These are phyloP conservation scores for Mus spretus DNA, from an alignment of 2,797 vertebrate genomes.

Conservation along the genomic window DNA sequence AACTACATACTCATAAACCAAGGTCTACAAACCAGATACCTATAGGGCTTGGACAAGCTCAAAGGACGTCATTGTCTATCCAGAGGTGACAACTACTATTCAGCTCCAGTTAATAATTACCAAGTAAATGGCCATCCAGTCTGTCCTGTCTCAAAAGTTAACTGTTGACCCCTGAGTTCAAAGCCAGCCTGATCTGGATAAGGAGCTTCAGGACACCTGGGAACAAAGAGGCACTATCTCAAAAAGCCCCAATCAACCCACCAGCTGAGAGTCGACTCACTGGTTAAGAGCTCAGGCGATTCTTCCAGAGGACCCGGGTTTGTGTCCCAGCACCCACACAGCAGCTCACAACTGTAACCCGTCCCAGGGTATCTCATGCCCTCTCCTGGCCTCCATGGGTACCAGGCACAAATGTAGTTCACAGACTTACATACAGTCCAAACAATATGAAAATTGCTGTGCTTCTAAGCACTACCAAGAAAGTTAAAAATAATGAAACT, in stretches of 20 bases:
- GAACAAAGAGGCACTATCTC: not conserved
- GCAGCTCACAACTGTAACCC: not conserved
- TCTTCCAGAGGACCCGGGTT: not conserved
- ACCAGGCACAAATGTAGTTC: not conserved
- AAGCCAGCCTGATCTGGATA: not conserved
- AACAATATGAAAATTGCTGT: conserved; percentile 33
- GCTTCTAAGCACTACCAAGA: conserved; percentile 57
- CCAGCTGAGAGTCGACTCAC: not conserved
- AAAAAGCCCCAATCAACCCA: not conserved
- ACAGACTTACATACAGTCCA: not conserved
- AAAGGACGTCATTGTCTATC: not conserved
- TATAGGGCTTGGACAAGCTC: not conserved
- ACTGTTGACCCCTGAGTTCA: conserved; percentile 31
- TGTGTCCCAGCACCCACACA: not conserved
- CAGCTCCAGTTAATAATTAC: not conserved
- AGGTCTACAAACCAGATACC: conserved; percentile 25
- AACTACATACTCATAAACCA: conserved; percentile 23
- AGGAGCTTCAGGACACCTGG: not conserved
- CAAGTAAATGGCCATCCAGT: not conserved
- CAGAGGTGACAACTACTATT: not conserved
- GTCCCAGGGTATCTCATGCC: not conserved
- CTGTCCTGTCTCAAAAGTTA: conserved; percentile 44
- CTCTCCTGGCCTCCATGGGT: not conserved
- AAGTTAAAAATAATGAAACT: not conserved
- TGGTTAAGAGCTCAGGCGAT: not conserved